These are phyloP conservation scores for Ladona fulva DNA, from an alignment of 1,140 invertebrate genomes.

Conservation along the genomic window DNA sequence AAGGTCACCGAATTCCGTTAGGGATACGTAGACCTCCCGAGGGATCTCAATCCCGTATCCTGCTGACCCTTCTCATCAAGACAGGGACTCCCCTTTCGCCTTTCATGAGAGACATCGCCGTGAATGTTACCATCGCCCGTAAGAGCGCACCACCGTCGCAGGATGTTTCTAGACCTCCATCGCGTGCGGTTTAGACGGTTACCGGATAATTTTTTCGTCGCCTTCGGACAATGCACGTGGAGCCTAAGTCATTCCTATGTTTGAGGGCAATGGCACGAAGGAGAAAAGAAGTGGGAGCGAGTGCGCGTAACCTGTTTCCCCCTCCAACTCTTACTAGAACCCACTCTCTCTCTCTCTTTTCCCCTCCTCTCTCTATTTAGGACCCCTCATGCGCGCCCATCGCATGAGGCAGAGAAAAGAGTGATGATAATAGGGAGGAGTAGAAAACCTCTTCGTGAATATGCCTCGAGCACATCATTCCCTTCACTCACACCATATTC, in stretches of 20 bases:
- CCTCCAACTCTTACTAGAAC: neutral
- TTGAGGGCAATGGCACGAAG: neutral
- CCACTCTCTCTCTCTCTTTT: neutral
- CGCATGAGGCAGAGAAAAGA: neutral
- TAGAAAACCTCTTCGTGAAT: neutral
- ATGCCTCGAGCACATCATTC: neutral
- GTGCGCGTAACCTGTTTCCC: neutral
- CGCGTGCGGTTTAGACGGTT: neutral
- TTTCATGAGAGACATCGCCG: no score
- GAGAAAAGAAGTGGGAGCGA: neutral
- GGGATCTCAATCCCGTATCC: no score
- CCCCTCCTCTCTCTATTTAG: neutral
- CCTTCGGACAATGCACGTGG: slow-evolving; percentile 6
- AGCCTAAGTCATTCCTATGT: neutral
- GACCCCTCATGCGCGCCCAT: neutral
- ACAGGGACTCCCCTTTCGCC: no score
- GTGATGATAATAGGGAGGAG: neutral
- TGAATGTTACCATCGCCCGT: neutral
- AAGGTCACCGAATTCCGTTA: no score
- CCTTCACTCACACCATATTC: neutral
- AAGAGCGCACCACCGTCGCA: neutral
- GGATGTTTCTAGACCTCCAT: neutral
- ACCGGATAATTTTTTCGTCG: slow-evolving; percentile 9
- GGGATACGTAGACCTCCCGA: no score
- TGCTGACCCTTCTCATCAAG: no score